Percentiles rank a stretch among this genome's conserved stretches.
Conservation (phyloP, 2,797 vertebrate genomes). For the Gymnopithys bicolor region DNA sequence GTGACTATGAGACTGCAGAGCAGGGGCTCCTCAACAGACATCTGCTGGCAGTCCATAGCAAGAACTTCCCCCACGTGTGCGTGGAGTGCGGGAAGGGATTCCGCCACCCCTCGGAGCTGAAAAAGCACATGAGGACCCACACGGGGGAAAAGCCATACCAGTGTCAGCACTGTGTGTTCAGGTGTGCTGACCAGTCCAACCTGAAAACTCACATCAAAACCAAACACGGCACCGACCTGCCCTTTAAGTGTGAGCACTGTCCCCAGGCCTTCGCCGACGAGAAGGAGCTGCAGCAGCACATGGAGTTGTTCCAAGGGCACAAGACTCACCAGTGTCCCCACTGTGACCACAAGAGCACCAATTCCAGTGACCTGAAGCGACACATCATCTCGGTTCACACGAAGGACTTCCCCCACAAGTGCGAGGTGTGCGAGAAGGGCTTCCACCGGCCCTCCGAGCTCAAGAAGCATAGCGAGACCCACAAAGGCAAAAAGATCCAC, state of each 20-base stretch:
- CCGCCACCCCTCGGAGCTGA: constrained; percentile 90
- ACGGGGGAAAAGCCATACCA: constrained; percentile 99
- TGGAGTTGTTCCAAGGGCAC: constrained; percentile 93
- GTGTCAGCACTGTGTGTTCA: constrained; percentile 89
- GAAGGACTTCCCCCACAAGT: constrained; percentile 91
- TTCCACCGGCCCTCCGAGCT: constrained; percentile 91
- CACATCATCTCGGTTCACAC: constrained; percentile 91
- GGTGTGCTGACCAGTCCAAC: constrained; percentile 90
- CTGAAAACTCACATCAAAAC: constrained; percentile 91
- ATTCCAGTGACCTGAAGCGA: constrained; percentile 90
- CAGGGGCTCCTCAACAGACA: constrained; percentile 89
- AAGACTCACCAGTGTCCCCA: constrained; percentile 89
- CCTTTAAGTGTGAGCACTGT: constrained; percentile 88
- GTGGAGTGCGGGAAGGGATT: constrained; percentile 91
- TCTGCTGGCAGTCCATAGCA: constrained; percentile 88
- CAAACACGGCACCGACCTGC: constrained; percentile 86
- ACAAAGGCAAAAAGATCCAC: constrained; percentile 95
- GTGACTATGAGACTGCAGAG: constrained; percentile 90
- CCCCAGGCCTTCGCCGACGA: constrained; percentile 87
- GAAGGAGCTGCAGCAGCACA: constrained; percentile 90
- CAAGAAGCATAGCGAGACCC: constrained; percentile 89
- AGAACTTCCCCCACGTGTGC: constrained; percentile 89
- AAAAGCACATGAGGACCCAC: constrained; percentile 93
- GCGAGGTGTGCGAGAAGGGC: constrained; percentile 88
- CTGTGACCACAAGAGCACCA: constrained; percentile 91